Evolutionary conservation across 2,797 vertebrate genomes (phyloP).

Genomic region (Cottoperca gobio): DNA sequence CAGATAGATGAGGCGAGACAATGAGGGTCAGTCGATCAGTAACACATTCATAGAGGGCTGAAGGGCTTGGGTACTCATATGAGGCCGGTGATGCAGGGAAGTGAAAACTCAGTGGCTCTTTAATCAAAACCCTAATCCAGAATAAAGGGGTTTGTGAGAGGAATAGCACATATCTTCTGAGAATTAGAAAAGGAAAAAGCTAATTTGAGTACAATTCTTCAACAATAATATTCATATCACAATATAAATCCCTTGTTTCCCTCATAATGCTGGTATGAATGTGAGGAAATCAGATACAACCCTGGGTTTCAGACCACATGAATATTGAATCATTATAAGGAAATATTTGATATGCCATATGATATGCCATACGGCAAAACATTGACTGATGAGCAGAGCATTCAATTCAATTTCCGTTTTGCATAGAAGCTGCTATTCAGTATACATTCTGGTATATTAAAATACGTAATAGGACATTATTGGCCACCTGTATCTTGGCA

Average conservation of each 20-base stretch:
- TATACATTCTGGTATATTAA: constrained; percentile 72
- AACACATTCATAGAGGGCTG: constrained; percentile 66
- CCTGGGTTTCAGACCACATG: constrained; percentile 38
- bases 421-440: constrained; percentile 78
- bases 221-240: constrained; percentile 59
- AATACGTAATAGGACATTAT: constrained; percentile 79
- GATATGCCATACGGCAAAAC: constrained; percentile 77
- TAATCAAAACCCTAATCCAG: constrained; percentile 61
- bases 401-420: constrained; percentile 75
- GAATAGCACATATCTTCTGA: constrained; percentile 46
- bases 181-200: constrained; percentile 44
- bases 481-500: constrained; percentile 70
- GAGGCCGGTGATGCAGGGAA: constrained; percentile 23
- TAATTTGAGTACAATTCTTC: constrained; percentile 48
- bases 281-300: constrained; percentile 70
- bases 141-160: constrained; percentile 8
- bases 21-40: constrained; percentile 80
- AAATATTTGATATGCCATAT: constrained; percentile 79
- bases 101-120: constrained; percentile 37
- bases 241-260: constrained; percentile 62
- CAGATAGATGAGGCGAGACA: constrained; percentile 81
- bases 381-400: constrained; percentile 74
- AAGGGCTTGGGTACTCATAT: constrained; percentile 48
- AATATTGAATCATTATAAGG: constrained; percentile 66
- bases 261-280: constrained; percentile 56